Evolutionary conservation across 2,888 invertebrate genomes (phyloP), one percentile per base, ranked within the genome.

Genomic region (Lithophane leautieri): DNA sequence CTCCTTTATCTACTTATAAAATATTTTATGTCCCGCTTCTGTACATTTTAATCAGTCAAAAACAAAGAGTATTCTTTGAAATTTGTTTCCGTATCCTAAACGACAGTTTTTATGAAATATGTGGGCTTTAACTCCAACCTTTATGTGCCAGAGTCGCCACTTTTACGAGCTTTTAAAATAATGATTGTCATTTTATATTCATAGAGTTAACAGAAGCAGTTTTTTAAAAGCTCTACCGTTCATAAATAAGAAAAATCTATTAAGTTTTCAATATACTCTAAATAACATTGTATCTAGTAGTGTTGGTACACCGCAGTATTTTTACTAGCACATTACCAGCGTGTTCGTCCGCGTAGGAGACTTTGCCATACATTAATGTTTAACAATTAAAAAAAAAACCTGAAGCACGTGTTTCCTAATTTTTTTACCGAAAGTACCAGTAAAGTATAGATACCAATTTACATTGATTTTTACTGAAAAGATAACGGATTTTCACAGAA

Each of bases 41-140:
- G 93, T 96, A 95, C 95, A 96, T 96, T 94, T 95, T 95, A 95
- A 96, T 95, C 93, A 95, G 93, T 83, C 89, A 91, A 92, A 94
- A 93, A 92, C 92, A 91, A 91, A 91, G 88, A 89, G 87, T 89
- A 90, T 95, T 95, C 94, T 92, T 86, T 92, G 94, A 95, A 95
- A 93, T 94, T 94, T 89, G 93, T 94, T 92, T 92, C 91, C 91
- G 91, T 91, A 92, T 94, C 93, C 91, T 95, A 93, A 94, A 94
- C 88, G 91, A 91, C 90, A 91, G 88, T 88, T 94, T 92, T 92
- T 92, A 91, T 93, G 91, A 93, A 92, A 90, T 93, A 93, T 89
- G 89, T 76, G 80, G 80, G 82, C 73, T 84, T 87, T 81, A 89
- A 88, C 84, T 83, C 84, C 76, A 83, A 84, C 86, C 85, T 90